These are phyloP conservation scores for Pseudachorutes palmiensis DNA, from an alignment of 1,140 invertebrate genomes.

Conservation along the genomic window DNA sequence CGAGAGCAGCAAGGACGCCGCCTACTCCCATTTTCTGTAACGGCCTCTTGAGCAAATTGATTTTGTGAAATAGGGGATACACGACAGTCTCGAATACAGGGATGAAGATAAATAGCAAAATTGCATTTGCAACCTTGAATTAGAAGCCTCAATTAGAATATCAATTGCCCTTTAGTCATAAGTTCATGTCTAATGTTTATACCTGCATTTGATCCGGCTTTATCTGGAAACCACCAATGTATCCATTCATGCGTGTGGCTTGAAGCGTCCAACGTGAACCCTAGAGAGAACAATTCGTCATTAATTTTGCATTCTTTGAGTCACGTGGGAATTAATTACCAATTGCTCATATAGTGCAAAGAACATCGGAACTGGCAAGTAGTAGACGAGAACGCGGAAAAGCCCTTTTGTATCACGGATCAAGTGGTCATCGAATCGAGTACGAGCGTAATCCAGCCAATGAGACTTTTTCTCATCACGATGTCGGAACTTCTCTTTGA, in stretches of 20 bases:
- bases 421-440: conserved; percentile 43
- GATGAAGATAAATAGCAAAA: conserved; percentile 38
- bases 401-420: conserved; percentile 49
- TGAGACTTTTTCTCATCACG: conserved; percentile 42
- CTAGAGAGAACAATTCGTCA: conserved; percentile 31
- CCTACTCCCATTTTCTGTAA: conserved; percentile 53
- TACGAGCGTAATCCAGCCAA: conserved; percentile 52
- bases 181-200: conserved; percentile 13
- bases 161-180: background rate
- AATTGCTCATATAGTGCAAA: conserved; percentile 52
- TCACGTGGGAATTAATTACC: conserved; percentile 23
- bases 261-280: conserved; percentile 56
- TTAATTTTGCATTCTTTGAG: background rate
- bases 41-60: conserved; percentile 42
- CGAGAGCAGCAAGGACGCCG: conserved; percentile 49
- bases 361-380: conserved; percentile 53
- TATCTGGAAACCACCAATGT: conserved; percentile 41
- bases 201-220: conserved; percentile 51
- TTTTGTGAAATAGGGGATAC: conserved; percentile 42
- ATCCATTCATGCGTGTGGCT: conserved; percentile 50
- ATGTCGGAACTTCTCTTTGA: conserved; percentile 6
- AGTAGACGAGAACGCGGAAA: conserved; percentile 48
- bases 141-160: too few relatives aligned
- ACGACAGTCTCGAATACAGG: conserved; percentile 42
- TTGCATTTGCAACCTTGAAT: conserved; percentile 47